phyloP scores from a whole-genome alignment of 2,113 vertebrate species.

The Bagarius yarrelli region DNA sequence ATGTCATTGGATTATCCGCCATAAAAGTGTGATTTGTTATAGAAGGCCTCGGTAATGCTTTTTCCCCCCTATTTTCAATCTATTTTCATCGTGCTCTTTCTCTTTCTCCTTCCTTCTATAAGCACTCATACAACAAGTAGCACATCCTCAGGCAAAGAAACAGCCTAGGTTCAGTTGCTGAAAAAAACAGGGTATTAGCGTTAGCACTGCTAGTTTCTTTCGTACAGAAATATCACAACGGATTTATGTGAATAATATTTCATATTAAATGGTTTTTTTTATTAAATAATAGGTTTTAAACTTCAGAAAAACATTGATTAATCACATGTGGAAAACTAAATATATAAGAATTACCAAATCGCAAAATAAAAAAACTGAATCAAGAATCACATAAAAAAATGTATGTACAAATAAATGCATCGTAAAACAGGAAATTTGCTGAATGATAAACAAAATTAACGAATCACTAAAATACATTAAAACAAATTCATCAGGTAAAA shows the following conservation, averaged over 20 bases:
- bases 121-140: neutral
- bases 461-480: neutral
- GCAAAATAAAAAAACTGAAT: no score
- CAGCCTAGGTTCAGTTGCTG: neutral
- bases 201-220: conserved; percentile 2
- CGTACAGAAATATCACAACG: neutral
- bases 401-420: neutral
- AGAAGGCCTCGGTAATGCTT: neutral
- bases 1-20: conserved; percentile 72
- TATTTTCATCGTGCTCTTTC: neutral
- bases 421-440: neutral
- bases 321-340: no score
- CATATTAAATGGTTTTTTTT: no score
- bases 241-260: neutral
- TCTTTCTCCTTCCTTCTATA: neutral
- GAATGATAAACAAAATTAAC: neutral
- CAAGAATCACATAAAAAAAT: neutral
- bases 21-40: conserved; percentile 66
- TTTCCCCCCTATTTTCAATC: no score
- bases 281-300: no score
- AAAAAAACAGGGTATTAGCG: neutral
- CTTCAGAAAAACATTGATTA: no score
- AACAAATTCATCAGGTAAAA: neutral
- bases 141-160: neutral
- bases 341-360: no score